Evolutionary conservation across 2,113 vertebrate species (phyloP).

Genomic region (Micromys minutus): DNA sequence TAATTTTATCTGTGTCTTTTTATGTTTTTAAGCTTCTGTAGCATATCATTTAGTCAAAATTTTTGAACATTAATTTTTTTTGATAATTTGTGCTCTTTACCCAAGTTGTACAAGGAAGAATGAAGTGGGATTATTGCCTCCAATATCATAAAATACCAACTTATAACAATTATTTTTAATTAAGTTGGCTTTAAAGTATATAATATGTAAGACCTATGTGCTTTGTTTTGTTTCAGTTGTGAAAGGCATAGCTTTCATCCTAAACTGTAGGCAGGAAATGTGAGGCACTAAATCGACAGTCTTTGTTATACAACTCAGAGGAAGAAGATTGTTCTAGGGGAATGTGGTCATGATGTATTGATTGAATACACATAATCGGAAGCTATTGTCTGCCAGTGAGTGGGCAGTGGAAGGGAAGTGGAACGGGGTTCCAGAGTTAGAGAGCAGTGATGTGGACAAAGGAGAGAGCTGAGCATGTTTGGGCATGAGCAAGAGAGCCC

Average conservation of each 20-base stretch:
- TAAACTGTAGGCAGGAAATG: conserved; percentile 60
- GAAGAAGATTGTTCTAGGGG: conserved; percentile 10
- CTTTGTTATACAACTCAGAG: not conserved
- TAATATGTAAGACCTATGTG: not conserved
- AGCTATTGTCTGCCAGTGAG: not conserved
- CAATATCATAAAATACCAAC: conserved; percentile 19
- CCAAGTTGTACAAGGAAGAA: not conserved
- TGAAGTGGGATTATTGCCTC: not conserved
- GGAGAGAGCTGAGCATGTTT: conserved; percentile 3
- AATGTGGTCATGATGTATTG: conserved; percentile 32
- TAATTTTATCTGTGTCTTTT: conserved; percentile 24
- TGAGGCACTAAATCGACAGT: not conserved
- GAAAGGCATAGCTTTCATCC: not conserved
- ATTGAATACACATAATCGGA: conserved; percentile 11
- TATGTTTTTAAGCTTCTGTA: not conserved
- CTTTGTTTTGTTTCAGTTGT: not conserved
- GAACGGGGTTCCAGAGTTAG: not conserved
- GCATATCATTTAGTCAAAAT: not conserved
- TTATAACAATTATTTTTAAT: conserved; percentile 34
- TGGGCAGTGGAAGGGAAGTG: not conserved
- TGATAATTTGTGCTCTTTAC: not conserved
- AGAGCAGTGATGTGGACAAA: not conserved
- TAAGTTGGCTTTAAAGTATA: not conserved
- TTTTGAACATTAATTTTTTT: not conserved
- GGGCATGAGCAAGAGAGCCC: not conserved